Evolutionary conservation across 2,888 invertebrate genomes (phyloP).

Genomic region (Limnephilus marmoratus): DNA sequence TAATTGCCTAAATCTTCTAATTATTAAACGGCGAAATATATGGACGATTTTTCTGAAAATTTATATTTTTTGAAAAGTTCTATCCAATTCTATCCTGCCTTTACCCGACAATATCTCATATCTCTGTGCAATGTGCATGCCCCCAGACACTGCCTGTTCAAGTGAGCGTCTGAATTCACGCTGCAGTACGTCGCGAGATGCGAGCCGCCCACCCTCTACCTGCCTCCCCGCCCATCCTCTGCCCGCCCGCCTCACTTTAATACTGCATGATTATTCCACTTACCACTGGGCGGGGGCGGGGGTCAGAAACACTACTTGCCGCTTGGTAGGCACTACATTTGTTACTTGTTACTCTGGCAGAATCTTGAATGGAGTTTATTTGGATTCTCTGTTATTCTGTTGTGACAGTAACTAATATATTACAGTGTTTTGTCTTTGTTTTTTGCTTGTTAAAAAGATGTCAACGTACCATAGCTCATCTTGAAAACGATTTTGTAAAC

Average conservation of each 20-base stretch:
- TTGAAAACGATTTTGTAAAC: too few species aligned
- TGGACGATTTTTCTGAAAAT: too few species aligned
- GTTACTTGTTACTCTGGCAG: background rate
- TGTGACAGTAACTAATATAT: background rate
- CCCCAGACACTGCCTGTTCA: conserved; percentile 10
- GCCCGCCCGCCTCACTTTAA: background rate
- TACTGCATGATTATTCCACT: background rate
- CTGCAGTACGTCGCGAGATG: conserved; percentile 4
- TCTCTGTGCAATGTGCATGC: background rate
- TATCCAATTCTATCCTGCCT: background rate
- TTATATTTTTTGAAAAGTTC: background rate
- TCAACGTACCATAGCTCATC: too few species aligned
- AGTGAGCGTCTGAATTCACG: conserved; percentile 24
- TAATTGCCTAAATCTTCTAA: too few species aligned
- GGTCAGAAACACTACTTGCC: background rate
- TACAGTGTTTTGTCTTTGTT: too few species aligned
- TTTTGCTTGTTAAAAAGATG: too few species aligned
- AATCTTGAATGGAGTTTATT: background rate
- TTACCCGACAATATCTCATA: conserved; percentile 2
- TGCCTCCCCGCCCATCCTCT: too few species aligned
- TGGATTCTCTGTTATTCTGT: background rate
- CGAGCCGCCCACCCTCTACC: background rate
- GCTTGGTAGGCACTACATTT: background rate
- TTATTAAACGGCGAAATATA: too few species aligned
- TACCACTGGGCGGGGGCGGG: background rate